Percentiles rank a stretch among this genome's conserved stretches.
phyloP scores from a whole-genome alignment of 2,797 vertebrate genomes.

The Salarias fasciatus region DNA sequence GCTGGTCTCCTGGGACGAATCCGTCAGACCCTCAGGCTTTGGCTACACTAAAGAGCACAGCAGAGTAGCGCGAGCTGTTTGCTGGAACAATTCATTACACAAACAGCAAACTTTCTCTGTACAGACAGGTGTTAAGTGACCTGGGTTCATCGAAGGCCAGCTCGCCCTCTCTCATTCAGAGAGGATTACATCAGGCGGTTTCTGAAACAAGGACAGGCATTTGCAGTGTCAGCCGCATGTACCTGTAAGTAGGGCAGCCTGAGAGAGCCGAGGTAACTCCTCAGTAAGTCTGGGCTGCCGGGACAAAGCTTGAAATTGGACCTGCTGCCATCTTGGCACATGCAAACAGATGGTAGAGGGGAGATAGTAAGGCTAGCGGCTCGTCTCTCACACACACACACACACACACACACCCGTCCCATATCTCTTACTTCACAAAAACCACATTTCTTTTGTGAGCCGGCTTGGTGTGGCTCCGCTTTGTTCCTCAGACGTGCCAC shows the following conservation, averaged over 20 bases:
- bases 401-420: not conserved
- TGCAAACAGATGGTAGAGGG: slow-evolving; percentile 49
- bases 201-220: slow-evolving; percentile 16
- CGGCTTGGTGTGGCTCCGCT: slow-evolving; percentile 7
- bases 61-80: slow-evolving; percentile 39
- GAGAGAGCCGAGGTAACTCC: slow-evolving; percentile 31
- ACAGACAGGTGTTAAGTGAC: no score
- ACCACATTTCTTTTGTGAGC: not conserved
- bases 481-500: slow-evolving; percentile 47
- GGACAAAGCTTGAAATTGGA: slow-evolving; percentile 52
- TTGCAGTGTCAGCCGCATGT: slow-evolving; percentile 35
- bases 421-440: slow-evolving; percentile 16
- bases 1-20: slow-evolving; percentile 24
- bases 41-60: slow-evolving; percentile 36
- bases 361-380: slow-evolving; percentile 45
- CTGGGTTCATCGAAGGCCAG: not conserved
- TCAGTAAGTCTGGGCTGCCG: slow-evolving; percentile 35
- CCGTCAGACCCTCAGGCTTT: slow-evolving; percentile 28
- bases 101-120: no score
- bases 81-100: not conserved
- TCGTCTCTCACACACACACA: slow-evolving; percentile 20
- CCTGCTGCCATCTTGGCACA: slow-evolving; percentile 42
- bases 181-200: slow-evolving; percentile 11
- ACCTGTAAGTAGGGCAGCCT: slow-evolving; percentile 35
- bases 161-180: not conserved